Evolutionary conservation across 2,888 invertebrate species (phyloP).

Genomic region (Plusia festucae): DNA sequence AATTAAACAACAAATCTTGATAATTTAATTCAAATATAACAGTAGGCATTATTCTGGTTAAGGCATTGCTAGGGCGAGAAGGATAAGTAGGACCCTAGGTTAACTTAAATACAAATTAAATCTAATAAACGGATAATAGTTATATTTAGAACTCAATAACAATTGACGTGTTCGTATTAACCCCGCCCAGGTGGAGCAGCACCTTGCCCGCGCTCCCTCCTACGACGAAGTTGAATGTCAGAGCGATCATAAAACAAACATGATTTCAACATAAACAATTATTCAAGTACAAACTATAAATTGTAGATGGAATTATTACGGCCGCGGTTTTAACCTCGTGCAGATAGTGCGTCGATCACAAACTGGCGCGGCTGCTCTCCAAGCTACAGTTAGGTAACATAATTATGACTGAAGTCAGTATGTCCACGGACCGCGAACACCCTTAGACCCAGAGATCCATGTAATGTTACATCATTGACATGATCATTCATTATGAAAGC

Average conservation of each 20-base stretch:
- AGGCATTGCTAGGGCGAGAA: too few relatives aligned
- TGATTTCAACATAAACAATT: slow-evolving; percentile 44
- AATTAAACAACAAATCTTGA: too few relatives aligned
- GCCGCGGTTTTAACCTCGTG: slow-evolving; percentile 8
- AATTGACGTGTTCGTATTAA: slow-evolving; percentile 25
- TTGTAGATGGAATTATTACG: slow-evolving; percentile 32
- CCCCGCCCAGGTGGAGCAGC: slow-evolving; percentile 22
- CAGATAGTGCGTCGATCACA: slow-evolving; percentile 12
- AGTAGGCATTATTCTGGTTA: too few relatives aligned
- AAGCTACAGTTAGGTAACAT: not conserved
- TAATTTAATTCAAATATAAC: too few relatives aligned
- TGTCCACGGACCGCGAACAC: too few relatives aligned
- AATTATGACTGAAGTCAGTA: too few relatives aligned
- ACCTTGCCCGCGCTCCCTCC: slow-evolving; percentile 18
- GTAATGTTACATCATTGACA: slow-evolving; percentile 8
- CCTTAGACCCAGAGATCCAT: too few relatives aligned
- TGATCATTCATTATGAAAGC: slow-evolving; percentile 21
- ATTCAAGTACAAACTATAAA: slow-evolving; percentile 36
- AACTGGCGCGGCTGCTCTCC: not conserved
- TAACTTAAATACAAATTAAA: too few relatives aligned
- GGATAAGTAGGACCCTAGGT: too few relatives aligned
- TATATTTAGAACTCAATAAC: not conserved
- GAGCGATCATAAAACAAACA: slow-evolving; percentile 30
- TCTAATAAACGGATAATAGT: not conserved
- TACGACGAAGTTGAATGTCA: slow-evolving; percentile 29